phyloP scores from a whole-genome alignment of 2,113 vertebrate species.

The Odontesthes bonariensis region DNA sequence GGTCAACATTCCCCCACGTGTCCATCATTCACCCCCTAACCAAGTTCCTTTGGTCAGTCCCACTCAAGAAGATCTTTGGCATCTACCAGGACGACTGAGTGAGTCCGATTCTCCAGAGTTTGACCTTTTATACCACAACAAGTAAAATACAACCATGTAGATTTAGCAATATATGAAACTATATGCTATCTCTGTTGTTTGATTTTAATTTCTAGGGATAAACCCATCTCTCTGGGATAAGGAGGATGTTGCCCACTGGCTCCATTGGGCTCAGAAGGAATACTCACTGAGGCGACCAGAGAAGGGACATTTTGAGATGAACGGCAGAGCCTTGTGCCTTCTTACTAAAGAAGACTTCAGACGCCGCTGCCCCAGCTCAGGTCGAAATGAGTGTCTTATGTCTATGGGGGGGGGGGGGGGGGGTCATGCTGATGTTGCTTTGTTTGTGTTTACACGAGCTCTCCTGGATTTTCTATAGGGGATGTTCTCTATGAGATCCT shows the following conservation, averaged over 20 bases:
- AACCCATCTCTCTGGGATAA: slow-evolving; percentile 93
- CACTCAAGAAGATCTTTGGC: slow-evolving; percentile 80
- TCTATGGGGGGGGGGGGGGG: not conserved
- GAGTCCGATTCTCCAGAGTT: slow-evolving; percentile 59
- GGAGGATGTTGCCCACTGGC: slow-evolving; percentile 91
- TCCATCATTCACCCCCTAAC: slow-evolving; percentile 3
- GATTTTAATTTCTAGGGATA: slow-evolving; percentile 82
- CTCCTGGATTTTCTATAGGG: slow-evolving; percentile 72
- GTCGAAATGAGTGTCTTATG: slow-evolving; percentile 61
- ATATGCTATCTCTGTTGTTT: not conserved
- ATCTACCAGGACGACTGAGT: slow-evolving; percentile 88
- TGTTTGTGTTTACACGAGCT: not conserved
- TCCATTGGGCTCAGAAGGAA: slow-evolving; percentile 92
- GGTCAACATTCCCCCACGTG: slow-evolving; percentile 1
- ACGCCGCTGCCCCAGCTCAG: slow-evolving; percentile 89
- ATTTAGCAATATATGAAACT: not conserved
- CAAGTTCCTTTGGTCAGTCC: slow-evolving; percentile 38
- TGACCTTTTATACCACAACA: too few species aligned
- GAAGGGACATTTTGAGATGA: slow-evolving; percentile 88
- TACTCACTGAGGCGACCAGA: slow-evolving; percentile 83
- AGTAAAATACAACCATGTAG: not conserved
- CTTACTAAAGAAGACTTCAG: slow-evolving; percentile 96
- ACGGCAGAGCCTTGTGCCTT: slow-evolving; percentile 91
- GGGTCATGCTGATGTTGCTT: not conserved
- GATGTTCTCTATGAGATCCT: slow-evolving; percentile 94